These are phyloP conservation scores for Augochlorella aurata DNA, from an alignment of 2,888 invertebrate genomes.

Conservation along the genomic window DNA sequence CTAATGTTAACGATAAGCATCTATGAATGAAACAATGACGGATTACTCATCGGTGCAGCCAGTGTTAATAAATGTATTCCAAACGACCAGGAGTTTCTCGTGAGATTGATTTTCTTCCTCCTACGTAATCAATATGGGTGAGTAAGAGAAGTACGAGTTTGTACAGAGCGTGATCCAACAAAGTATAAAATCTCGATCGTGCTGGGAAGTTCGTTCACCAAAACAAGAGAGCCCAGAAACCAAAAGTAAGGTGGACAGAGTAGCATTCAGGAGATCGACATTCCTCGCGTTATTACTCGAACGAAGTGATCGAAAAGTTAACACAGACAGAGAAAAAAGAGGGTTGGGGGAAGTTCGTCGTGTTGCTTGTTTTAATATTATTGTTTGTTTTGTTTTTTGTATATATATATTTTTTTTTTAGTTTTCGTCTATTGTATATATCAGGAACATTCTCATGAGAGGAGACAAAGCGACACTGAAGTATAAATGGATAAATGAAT, in stretches of 20 bases:
- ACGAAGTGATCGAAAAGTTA: constrained; percentile 58
- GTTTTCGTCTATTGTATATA: not conserved
- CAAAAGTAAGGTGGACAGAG: constrained; percentile 52
- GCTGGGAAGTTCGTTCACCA: constrained; percentile 48
- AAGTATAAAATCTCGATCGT: constrained; percentile 62
- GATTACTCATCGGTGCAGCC: not conserved
- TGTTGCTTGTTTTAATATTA: constrained; percentile 24
- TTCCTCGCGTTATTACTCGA: constrained; percentile 56
- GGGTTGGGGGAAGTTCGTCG: constrained; percentile 24
- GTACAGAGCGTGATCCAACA: constrained; percentile 38
- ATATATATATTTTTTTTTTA: constrained; percentile 22
- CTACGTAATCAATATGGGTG: not conserved
- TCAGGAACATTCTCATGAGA: constrained; percentile 52
- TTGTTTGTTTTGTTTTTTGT: not conserved
- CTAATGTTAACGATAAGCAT: not conserved
- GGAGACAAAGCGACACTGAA: constrained; percentile 76
- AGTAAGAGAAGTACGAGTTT: constrained; percentile 52
- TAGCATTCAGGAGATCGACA: constrained; percentile 60
- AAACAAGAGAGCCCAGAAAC: constrained; percentile 60
- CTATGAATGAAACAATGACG: not conserved
- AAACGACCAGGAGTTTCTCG: constrained; percentile 2
- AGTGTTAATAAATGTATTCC: not conserved
- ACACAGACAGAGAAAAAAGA: constrained; percentile 35
- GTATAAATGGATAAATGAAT: constrained; percentile 79
- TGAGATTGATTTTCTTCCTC: constrained; percentile 9